phyloP scores from a whole-genome alignment of 2,797 vertebrate species.

The Glyptemys insculpta region DNA sequence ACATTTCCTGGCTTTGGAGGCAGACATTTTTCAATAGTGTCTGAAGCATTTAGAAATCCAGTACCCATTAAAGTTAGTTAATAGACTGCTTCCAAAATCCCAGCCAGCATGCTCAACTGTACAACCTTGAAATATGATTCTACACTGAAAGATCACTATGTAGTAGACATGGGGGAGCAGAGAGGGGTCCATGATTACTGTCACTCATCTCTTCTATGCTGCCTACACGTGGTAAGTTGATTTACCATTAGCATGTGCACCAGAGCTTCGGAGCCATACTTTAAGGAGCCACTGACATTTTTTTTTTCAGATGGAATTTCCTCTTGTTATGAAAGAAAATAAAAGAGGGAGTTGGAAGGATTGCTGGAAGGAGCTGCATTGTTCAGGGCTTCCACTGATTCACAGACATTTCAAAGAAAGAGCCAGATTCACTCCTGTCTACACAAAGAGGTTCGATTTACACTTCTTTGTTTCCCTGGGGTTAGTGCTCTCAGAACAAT shows the following conservation, averaged over 20 bases:
- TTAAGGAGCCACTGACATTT: accelerated
- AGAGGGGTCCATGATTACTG: too few relatives aligned
- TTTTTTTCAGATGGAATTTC: neutral
- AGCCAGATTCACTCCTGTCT: too few relatives aligned
- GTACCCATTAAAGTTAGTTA: neutral
- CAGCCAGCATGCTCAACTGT: neutral
- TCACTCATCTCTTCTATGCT: neutral
- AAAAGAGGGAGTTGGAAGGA: neutral
- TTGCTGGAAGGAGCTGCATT: too few relatives aligned
- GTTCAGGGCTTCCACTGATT: neutral
- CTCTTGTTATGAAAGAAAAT: neutral
- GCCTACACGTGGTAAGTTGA: accelerated
- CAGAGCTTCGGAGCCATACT: neutral
- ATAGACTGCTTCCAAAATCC: neutral
- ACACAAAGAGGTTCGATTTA: too few relatives aligned
- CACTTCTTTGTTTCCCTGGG: too few relatives aligned
- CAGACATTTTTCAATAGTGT: neutral
- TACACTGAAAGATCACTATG: neutral
- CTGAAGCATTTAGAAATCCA: neutral
- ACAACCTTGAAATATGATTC: neutral
- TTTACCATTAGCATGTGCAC: neutral
- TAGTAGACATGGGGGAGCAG: too few relatives aligned
- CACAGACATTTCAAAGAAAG: neutral
- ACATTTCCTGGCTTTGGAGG: neutral
- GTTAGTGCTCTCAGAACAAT: too few relatives aligned